Conservation (phyloP, 2,113 vertebrate species). For the Sprattus sprattus region DNA sequence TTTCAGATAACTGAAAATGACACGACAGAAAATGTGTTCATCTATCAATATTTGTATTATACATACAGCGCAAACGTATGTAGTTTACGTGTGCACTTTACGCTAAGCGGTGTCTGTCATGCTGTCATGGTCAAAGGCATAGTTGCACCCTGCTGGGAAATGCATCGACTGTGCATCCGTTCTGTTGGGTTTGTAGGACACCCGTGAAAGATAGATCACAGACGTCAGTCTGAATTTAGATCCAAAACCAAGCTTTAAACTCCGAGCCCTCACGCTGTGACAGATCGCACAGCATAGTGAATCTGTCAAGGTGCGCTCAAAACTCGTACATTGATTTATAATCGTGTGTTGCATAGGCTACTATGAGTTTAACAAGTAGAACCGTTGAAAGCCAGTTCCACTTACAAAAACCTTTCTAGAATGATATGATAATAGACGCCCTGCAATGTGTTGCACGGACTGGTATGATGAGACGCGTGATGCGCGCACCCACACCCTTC, state of each 20-base stretch:
- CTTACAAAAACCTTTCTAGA: neutral
- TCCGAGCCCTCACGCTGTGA: neutral
- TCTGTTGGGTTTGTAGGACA: neutral
- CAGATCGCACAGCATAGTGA: neutral
- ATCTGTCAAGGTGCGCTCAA: neutral
- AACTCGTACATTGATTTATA: neutral
- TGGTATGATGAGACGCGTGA: constrained; percentile 18
- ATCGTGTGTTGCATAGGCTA: neutral
- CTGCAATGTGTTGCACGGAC: neutral
- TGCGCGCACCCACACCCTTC: constrained; percentile 51
- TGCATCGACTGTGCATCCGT: neutral
- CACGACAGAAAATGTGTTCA: neutral
- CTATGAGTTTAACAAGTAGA: neutral
- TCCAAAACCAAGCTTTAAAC: neutral
- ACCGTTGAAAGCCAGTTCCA: neutral
- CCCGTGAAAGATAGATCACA: neutral
- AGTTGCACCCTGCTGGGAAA: neutral
- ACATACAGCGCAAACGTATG: neutral
- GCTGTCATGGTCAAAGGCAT: neutral
- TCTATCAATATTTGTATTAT: neutral
- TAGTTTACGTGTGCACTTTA: neutral
- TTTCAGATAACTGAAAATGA: neutral
- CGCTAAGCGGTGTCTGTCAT: neutral
- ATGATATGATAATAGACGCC: neutral
- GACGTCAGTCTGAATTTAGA: neutral